Percentiles rank a stretch among this genome's conserved stretches.
Evolutionary conservation across 2,888 invertebrate genomes (phyloP).

Genomic region (Nemapogon koenigi): DNA sequence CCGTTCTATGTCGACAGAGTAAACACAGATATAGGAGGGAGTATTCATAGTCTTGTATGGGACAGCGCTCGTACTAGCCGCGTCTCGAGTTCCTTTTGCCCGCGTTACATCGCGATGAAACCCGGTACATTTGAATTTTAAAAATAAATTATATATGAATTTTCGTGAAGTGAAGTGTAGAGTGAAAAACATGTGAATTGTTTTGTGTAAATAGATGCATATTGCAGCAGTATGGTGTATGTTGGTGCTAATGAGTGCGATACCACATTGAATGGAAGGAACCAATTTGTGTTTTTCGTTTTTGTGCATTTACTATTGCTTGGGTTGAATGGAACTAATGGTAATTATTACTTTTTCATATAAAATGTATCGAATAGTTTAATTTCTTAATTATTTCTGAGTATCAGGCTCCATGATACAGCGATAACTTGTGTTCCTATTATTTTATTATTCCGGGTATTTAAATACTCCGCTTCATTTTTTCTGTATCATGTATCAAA

Average conservation of each 20-base stretch:
- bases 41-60: constrained; percentile 45
- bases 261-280: constrained; percentile 57
- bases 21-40: constrained; percentile 27
- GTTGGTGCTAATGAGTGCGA: constrained; percentile 59
- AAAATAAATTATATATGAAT: constrained; percentile 15
- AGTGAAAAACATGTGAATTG: constrained; percentile 48
- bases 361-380: background rate
- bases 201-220: constrained; percentile 18
- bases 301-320: constrained; percentile 59
- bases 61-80: constrained; percentile 42
- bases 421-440: no score
- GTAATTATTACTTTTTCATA: constrained; percentile 24
- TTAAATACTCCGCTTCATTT: no score
- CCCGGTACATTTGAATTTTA: constrained; percentile 35
- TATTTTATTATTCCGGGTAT: no score
- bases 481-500: no score
- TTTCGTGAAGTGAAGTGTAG: constrained; percentile 24
- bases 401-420: no score
- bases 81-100: constrained; percentile 27
- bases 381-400: background rate
- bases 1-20: constrained; percentile 5
- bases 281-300: constrained; percentile 59
- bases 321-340: constrained; percentile 61
- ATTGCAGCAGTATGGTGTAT: constrained; percentile 60
- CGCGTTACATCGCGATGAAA: constrained; percentile 26